Evolutionary conservation across 2,888 invertebrate species (phyloP).

Genomic region (Hirudinaria manillensis): DNA sequence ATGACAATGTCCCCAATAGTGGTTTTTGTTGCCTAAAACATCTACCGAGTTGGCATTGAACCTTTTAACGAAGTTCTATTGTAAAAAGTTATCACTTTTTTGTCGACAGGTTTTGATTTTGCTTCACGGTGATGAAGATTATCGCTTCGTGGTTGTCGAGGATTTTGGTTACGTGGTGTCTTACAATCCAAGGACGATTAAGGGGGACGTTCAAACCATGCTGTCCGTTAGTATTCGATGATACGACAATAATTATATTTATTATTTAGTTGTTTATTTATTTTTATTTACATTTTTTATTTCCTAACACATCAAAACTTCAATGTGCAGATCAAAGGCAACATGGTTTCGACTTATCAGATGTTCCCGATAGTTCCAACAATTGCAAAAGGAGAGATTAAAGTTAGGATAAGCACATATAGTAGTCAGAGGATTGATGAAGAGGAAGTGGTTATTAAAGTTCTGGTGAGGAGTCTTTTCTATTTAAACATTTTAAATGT

Average conservation of each 20-base stretch:
- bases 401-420: constrained; percentile 36
- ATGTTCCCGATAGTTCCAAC: constrained; percentile 37
- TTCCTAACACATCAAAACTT: too few relatives aligned
- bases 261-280: too few relatives aligned
- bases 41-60: too few relatives aligned
- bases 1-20: too few relatives aligned
- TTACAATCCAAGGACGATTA: constrained; percentile 81
- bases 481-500: too few relatives aligned
- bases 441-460: constrained; percentile 36
- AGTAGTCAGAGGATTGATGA: constrained; percentile 36
- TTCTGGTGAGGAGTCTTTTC: constrained; percentile 32
- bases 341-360: constrained; percentile 28
- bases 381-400: constrained; percentile 36
- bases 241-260: too few relatives aligned
- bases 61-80: too few relatives aligned
- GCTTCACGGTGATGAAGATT: constrained; percentile 73
- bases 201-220: constrained; percentile 90
- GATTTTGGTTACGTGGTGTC: constrained; percentile 63
- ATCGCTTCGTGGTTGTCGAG: constrained; percentile 60
- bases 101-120: constrained; percentile 71
- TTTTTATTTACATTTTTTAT: too few relatives aligned
- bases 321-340: constrained; percentile 35
- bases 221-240: constrained; percentile 62
- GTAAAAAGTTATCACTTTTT: too few relatives aligned
- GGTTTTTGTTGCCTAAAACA: too few relatives aligned